These are phyloP conservation scores for Ceuthmochares aereus DNA, from an alignment of 2,113 vertebrate genomes.

Conservation along the genomic window DNA sequence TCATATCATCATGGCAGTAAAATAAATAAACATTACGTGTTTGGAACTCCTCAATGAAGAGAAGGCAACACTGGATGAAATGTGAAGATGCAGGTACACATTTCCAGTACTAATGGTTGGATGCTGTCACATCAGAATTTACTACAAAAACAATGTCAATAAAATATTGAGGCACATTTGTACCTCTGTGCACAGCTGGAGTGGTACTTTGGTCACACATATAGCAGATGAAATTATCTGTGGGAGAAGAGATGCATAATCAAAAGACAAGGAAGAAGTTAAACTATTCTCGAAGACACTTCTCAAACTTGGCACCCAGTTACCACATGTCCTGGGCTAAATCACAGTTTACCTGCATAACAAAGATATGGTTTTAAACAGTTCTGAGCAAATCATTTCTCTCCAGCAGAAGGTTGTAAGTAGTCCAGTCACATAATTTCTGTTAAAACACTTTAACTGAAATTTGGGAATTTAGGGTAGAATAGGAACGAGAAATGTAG, in stretches of 20 bases:
- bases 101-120: not conserved
- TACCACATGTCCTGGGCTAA: not conserved
- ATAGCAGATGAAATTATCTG: not conserved
- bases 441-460: not conserved
- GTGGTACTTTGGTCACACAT: not conserved
- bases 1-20: not conserved
- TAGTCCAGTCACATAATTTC: not conserved
- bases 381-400: not conserved
- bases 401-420: not conserved
- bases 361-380: not conserved
- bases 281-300: not conserved
- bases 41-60: not conserved
- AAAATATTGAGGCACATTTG: not conserved
- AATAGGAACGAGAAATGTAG: not conserved
- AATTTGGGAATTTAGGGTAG: not conserved
- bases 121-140: not conserved
- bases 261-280: not conserved
- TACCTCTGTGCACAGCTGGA: not conserved
- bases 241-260: not conserved
- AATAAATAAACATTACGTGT: not conserved
- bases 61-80: not conserved
- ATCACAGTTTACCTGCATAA: not conserved
- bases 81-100: not conserved
- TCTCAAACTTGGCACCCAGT: not conserved
- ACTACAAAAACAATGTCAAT: not conserved